These are phyloP conservation scores for Plebejus argus DNA, from an alignment of 2,888 invertebrate species.

Conservation along the genomic window DNA sequence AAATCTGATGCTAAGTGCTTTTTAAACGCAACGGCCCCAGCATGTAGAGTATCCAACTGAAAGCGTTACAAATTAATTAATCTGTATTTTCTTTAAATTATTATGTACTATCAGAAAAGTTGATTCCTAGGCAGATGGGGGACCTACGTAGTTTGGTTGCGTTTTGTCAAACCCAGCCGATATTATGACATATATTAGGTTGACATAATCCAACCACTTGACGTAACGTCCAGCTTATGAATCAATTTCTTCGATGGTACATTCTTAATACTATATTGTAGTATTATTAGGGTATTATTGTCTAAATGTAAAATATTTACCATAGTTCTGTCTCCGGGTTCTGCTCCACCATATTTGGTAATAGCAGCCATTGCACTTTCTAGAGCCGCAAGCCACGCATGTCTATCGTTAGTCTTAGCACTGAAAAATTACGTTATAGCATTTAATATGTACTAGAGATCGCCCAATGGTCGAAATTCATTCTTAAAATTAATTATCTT, in stretches of 20 bases:
- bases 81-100: background rate
- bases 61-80: slow-evolving; percentile 20
- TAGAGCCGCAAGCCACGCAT: slow-evolving; percentile 79
- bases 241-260: too few species aligned
- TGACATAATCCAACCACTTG: too few species aligned
- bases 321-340: slow-evolving; percentile 88
- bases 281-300: too few species aligned
- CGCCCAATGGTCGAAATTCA: too few species aligned
- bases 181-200: too few species aligned
- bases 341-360: slow-evolving; percentile 86
- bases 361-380: slow-evolving; percentile 80
- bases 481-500: too few species aligned
- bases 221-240: too few species aligned
- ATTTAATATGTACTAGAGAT: background rate
- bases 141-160: too few species aligned
- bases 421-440: slow-evolving; percentile 48
- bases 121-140: too few species aligned
- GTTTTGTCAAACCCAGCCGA: too few species aligned
- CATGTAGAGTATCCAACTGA: slow-evolving; percentile 25
- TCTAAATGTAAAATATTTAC: slow-evolving; percentile 57
- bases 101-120: too few species aligned
- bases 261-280: too few species aligned
- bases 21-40: slow-evolving; percentile 7
- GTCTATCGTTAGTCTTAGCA: slow-evolving; percentile 48
- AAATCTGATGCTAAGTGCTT: background rate